These are phyloP conservation scores for Gobio gobio DNA, from an alignment of 2,113 vertebrate genomes.

Conservation along the genomic window DNA sequence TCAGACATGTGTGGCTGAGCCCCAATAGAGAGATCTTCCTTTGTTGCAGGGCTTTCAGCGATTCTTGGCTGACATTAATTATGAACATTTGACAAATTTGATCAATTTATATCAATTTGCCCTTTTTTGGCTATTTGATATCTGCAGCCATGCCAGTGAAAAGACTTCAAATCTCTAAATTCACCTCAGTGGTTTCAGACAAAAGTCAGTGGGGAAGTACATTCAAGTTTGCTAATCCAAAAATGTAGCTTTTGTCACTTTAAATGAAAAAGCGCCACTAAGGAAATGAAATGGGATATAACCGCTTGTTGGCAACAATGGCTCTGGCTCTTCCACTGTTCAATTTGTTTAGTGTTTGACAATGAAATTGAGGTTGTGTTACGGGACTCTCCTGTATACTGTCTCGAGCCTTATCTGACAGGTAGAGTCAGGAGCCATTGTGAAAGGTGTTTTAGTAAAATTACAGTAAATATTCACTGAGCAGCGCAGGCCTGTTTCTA, in stretches of 20 bases:
- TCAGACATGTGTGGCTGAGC: constrained; percentile 30
- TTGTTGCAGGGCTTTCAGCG: not conserved
- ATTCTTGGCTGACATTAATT: not conserved
- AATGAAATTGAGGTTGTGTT: constrained; percentile 39
- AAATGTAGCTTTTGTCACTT: constrained; percentile 34
- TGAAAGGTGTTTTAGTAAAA: constrained; percentile 7
- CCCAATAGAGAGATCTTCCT: not conserved
- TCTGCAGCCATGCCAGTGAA: not conserved
- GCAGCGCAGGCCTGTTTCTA: constrained; percentile 38
- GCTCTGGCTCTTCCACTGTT: not conserved
- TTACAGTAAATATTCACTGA: constrained; percentile 3
- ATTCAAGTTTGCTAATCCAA: not conserved
- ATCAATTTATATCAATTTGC: not conserved
- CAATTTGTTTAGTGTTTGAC: constrained; percentile 31
- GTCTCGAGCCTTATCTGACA: not conserved
- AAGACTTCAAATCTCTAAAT: constrained; percentile 1
- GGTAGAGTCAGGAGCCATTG: not conserved
- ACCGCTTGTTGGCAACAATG: not conserved
- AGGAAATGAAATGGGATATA: constrained; percentile 29
- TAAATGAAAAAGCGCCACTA: not conserved
- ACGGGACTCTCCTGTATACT: constrained; percentile 18
- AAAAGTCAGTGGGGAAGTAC: not conserved
- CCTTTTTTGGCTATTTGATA: constrained; percentile 1
- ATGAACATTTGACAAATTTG: not conserved
- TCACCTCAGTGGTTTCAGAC: constrained; percentile 5